Evolutionary conservation across 2,888 invertebrate genomes (phyloP), one percentile per base, ranked within the genome.

Genomic region (Notodromas monacha): DNA sequence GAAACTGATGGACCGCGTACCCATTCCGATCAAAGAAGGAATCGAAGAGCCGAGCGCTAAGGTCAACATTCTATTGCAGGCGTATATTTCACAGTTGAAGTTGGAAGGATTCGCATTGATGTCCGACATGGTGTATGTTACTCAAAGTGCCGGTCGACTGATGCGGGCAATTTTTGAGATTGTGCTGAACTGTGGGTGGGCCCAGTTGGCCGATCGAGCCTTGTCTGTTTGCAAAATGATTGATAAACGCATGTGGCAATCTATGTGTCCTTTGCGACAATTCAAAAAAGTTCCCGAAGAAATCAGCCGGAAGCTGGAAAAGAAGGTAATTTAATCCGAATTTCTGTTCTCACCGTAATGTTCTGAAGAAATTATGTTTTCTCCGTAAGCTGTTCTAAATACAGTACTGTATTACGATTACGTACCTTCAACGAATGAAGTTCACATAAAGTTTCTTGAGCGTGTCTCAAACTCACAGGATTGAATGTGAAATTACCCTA

Each of bases 91-190:
- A 0, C 89, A 92, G 49, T 51, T 99, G 39, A 92, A 89, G 51
- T 55, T 99, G 32, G 96, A 99, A 44, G 92, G 96, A 0, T 92
- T 99, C 49, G 89, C 92, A 0, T 55, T 96, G 2, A 89, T 92
- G 77, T 76, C 86, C 0, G 96, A 96, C 48, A 96, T 96, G 92
- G 84, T 92, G 3, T 99, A 79, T 46, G 77, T 96, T 0, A 89
- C 92, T 0, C 96, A 99, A 50, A 86, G 84, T 0, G 96, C 96
- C 0, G 69, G 76, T 2, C 59, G 96, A 29, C 58, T 96, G 28
- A 68, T 96, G 58, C 55, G 96, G 36, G 92, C 96, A 1, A 81
- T 99, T 38, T 57, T 48, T 43, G 58, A 58, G 43, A 56, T 59
- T 38, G 92, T 92, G 0, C 48, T 96, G 26, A 61, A 53, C 44